Evolutionary conservation across 2,797 vertebrate genomes (phyloP).

Genomic region (Mormyrus proboscirostris): DNA sequence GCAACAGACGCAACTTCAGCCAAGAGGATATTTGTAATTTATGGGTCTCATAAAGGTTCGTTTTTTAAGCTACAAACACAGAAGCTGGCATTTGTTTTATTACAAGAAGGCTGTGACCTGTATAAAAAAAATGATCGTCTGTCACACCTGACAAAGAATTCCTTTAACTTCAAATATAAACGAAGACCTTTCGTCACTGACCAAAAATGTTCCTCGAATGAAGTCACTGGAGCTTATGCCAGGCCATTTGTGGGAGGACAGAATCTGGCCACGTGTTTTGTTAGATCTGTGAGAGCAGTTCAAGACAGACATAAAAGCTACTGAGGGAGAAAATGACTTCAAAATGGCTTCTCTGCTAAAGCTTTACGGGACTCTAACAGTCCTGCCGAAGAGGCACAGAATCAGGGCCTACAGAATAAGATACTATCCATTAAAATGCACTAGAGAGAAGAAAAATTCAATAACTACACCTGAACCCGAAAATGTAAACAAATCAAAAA

Average conservation of each 20-base stretch:
- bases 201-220: constrained; percentile 5
- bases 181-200: constrained; percentile 3
- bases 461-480: neutral
- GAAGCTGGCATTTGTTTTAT: neutral
- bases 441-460: neutral
- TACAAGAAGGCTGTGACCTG: neutral
- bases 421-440: neutral
- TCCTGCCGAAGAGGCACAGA: neutral
- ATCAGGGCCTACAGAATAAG: neutral
- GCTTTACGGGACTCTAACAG: neutral
- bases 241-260: neutral
- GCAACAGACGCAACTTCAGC: neutral
- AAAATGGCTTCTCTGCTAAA: constrained; percentile 13
- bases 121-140: neutral
- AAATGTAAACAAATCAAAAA: neutral
- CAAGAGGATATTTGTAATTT: neutral
- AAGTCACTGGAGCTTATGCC: neutral
- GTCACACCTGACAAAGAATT: neutral
- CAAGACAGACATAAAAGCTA: neutral
- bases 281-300: constrained; percentile 15
- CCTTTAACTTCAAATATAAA: constrained; percentile 7
- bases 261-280: neutral
- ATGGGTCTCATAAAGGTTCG: neutral
- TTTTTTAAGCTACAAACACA: neutral
- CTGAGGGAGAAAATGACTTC: constrained; percentile 12